A percentile compares a stretch with the other conserved stretches of the same genome.
phyloP scores from a whole-genome alignment of 2,888 invertebrate genomes.

The Tinea semifulvella region DNA sequence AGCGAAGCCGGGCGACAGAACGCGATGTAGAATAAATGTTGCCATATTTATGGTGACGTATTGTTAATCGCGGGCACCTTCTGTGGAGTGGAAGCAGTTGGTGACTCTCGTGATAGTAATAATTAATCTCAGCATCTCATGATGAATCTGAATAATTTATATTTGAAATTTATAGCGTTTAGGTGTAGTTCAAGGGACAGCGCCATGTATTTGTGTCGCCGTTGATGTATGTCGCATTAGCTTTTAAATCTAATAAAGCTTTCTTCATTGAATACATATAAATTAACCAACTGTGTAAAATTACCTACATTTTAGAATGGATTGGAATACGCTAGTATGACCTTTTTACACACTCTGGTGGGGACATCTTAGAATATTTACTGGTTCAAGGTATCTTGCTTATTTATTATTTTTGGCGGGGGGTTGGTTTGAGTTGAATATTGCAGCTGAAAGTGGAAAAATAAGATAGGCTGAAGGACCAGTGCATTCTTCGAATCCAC shows the following conservation, averaged over 20 bases:
- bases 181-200: conserved; percentile 11
- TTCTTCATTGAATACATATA: not conserved
- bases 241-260: not conserved
- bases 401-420: no score
- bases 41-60: conserved; percentile 65
- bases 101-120: conserved; percentile 46
- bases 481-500: no score
- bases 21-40: conserved; percentile 63
- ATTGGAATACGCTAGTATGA: no score
- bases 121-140: conserved; percentile 52
- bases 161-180: conserved; percentile 44
- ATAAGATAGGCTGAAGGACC: no score
- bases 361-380: no score
- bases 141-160: conserved; percentile 61
- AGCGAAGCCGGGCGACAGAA: no score
- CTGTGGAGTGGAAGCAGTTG: conserved; percentile 37
- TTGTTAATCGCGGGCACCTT: conserved; percentile 57
- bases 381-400: no score
- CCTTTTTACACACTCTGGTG: no score
- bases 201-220: not conserved
- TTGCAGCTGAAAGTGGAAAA: no score
- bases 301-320: no score
- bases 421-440: no score
- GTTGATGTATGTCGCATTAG: not conserved
- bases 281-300: no score